phyloP scores from a whole-genome alignment of 2,797 vertebrate species.

The Phoebastria nigripes region DNA sequence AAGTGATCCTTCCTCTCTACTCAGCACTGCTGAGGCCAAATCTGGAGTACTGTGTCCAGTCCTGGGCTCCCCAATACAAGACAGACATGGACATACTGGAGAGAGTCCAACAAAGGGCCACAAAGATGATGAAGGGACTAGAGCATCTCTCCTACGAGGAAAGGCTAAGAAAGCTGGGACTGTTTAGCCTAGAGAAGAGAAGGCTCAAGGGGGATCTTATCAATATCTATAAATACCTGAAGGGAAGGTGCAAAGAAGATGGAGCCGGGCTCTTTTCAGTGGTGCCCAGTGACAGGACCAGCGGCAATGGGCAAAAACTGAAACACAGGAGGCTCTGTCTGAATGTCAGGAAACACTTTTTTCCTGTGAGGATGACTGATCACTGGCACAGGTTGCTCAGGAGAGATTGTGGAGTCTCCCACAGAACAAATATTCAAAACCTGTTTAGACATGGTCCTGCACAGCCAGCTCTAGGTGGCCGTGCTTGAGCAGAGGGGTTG shows the following conservation, averaged over 20 bases:
- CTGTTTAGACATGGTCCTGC: neutral
- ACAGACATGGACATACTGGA: neutral
- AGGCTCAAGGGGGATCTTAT: neutral
- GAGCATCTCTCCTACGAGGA: neutral
- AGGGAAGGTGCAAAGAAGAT: neutral
- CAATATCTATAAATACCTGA: neutral
- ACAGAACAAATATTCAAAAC: neutral
- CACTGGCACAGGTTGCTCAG: neutral
- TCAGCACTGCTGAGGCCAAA: neutral
- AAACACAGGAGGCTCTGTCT: neutral
- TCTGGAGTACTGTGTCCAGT: neutral
- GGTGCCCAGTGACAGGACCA: neutral
- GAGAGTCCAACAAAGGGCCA: neutral
- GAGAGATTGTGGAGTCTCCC: neutral
- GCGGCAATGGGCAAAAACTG: neutral
- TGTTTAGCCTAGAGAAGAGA: neutral
- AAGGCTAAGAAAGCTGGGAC: neutral
- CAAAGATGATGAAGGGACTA: neutral
- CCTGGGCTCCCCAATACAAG: neutral
- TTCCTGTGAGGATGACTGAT: neutral
- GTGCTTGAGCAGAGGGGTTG: neutral
- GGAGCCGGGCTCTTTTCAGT: neutral
- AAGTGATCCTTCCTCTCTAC: neutral
- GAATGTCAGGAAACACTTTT: neutral
- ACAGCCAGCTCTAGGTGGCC: accelerated